phyloP scores from a whole-genome alignment of 2,888 invertebrate species.

The Drosophila nr. perissopoda region DNA sequence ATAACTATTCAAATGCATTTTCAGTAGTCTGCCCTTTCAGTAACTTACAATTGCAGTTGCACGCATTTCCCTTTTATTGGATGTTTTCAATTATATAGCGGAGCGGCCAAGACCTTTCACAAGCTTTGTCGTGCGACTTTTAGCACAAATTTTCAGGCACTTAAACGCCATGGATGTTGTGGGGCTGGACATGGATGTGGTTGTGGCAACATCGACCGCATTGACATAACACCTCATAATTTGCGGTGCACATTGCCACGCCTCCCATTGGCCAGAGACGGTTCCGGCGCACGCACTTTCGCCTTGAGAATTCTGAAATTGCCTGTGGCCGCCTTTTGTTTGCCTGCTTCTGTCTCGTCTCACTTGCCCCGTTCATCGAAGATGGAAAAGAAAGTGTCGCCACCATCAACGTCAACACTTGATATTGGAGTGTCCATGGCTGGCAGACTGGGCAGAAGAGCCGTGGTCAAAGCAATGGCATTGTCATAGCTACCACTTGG shows the following conservation, averaged over 20 bases:
- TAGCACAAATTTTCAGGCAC: constrained; percentile 74
- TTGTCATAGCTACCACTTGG: constrained; percentile 56
- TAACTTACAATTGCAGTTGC: constrained; percentile 49
- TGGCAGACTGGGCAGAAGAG: constrained; percentile 1
- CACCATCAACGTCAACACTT: constrained; percentile 64
- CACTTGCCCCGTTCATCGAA: constrained; percentile 6
- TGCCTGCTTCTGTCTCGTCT: constrained; percentile 5
- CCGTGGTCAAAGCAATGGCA: constrained; percentile 38
- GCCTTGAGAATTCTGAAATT: constrained; percentile 80
- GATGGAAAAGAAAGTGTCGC: constrained; percentile 76
- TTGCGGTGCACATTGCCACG: constrained; percentile 69
- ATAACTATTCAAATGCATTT: constrained; percentile 17
- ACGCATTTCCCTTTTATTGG: constrained; percentile 60
- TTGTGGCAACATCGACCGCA: constrained; percentile 48
- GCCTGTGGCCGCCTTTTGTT: constrained; percentile 43
- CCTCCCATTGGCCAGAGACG: constrained; percentile 33
- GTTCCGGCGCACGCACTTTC: constrained; percentile 64
- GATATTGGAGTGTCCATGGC: constrained; percentile 14
- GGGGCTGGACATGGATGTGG: constrained; percentile 25
- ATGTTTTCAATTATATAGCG: constrained; percentile 74
- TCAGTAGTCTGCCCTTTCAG: constrained; percentile 36
- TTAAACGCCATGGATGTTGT: constrained; percentile 55
- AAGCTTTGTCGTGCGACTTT: constrained; percentile 75
- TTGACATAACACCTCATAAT: constrained; percentile 80
- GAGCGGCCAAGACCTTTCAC: constrained; percentile 66